These are phyloP conservation scores for Hyposoter didymator DNA, from an alignment of 2,888 invertebrate species.

Conservation along the genomic window DNA sequence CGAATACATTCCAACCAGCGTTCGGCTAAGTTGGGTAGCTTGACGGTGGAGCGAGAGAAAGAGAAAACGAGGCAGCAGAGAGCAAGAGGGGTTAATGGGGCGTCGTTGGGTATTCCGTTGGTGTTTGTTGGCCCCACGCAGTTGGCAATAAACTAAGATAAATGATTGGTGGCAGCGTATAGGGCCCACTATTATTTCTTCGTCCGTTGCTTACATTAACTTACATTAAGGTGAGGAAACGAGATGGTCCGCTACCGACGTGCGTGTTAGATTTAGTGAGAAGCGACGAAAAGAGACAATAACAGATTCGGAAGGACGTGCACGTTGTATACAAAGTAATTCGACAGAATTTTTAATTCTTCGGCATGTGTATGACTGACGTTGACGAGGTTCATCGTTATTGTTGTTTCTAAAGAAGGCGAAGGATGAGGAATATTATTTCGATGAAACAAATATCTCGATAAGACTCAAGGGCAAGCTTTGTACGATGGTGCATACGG, in stretches of 20 bases:
- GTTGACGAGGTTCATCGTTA: neutral
- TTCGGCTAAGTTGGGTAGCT: conserved; percentile 76
- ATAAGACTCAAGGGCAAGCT: neutral
- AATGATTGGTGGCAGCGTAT: conserved; percentile 79
- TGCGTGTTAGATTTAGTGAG: neutral
- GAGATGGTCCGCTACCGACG: conserved; percentile 40
- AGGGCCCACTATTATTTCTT: conserved; percentile 80
- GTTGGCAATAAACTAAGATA: conserved; percentile 83
- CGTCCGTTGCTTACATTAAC: conserved; percentile 81
- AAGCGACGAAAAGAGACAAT: conserved; percentile 29
- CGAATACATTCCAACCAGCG: conserved; percentile 69
- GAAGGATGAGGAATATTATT: conserved; percentile 11
- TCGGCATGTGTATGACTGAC: neutral
- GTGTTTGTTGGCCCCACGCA: conserved; percentile 82
- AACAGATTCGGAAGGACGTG: conserved; percentile 34
- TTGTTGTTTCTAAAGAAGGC: neutral
- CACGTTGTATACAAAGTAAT: neutral
- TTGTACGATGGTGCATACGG: neutral
- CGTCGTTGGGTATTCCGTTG: conserved; percentile 81
- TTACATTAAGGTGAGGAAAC: conserved; percentile 73
- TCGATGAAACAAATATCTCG: conserved; percentile 21
- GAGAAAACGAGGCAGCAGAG: conserved; percentile 60
- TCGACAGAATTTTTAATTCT: neutral
- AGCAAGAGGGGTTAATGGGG: conserved; percentile 81
- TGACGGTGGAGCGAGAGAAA: conserved; percentile 33